Evolutionary conservation across 2,797 vertebrate species (phyloP).

Genomic region (Fringilla coelebs): DNA sequence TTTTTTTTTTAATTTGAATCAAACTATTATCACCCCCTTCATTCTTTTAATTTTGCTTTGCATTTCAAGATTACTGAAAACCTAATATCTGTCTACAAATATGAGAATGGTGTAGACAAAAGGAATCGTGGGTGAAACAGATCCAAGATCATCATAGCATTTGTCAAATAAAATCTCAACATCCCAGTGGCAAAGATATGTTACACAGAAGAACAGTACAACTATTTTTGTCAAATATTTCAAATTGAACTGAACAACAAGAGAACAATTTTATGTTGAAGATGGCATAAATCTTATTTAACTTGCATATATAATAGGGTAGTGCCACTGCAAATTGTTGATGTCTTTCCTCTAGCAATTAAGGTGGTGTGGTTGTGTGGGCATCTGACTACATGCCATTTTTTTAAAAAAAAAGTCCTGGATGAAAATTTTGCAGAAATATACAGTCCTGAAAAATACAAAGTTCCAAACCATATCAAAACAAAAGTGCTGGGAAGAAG

Average conservation of each 20-base stretch:
- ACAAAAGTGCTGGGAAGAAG: neutral
- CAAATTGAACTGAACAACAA: neutral
- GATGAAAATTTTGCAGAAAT: neutral
- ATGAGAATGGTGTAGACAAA: neutral
- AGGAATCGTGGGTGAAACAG: neutral
- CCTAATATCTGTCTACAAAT: neutral
- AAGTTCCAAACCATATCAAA: neutral
- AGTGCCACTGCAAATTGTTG: neutral
- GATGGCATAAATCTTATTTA: neutral
- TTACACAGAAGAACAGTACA: neutral
- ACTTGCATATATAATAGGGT: neutral
- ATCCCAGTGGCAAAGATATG: neutral
- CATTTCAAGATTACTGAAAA: neutral
- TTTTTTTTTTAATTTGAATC: neutral
- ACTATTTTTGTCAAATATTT: neutral
- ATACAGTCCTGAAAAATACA: neutral
- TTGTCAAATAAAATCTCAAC: neutral
- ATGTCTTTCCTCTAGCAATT: neutral
- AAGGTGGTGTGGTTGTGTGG: neutral
- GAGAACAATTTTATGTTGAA: neutral
- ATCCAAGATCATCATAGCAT: neutral
- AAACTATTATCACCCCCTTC: neutral
- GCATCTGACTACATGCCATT: neutral
- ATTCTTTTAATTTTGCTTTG: neutral
- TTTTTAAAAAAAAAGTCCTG: neutral